Evolutionary conservation across 53 echinoderm and acorn worm species (phyloP).

Genomic region (Henricia sp.): DNA sequence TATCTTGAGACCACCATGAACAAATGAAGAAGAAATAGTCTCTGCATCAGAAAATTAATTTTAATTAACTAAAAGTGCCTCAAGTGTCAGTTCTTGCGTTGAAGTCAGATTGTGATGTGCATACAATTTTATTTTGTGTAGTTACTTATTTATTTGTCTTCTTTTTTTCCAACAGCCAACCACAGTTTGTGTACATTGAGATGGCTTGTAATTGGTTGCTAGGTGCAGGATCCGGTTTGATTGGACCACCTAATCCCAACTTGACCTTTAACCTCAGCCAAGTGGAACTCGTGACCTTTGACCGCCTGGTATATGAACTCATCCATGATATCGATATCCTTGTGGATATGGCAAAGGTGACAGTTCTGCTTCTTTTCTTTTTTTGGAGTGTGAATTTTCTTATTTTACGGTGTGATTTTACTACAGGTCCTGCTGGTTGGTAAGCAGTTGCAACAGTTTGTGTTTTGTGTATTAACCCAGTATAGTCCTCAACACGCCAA

Average conservation of each 20-base stretch:
- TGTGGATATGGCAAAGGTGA: slow-evolving; percentile 86
- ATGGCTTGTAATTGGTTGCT: slow-evolving; percentile 87
- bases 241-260: slow-evolving; percentile 72
- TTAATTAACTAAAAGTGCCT: too few relatives aligned
- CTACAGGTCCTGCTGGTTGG: too few relatives aligned
- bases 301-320: slow-evolving; percentile 76
- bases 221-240: slow-evolving; percentile 78
- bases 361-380: not conserved
- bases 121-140: not conserved
- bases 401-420: not conserved
- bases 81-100: too few relatives aligned
- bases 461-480: not conserved
- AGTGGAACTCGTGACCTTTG: slow-evolving; percentile 79
- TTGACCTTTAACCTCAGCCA: slow-evolving; percentile 72
- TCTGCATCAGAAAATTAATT: too few relatives aligned
- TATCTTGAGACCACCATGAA: too few relatives aligned
- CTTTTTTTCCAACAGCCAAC: not conserved
- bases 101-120: too few relatives aligned
- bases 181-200: slow-evolving; percentile 68
- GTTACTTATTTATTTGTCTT: not conserved
- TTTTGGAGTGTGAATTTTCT: not conserved
- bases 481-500: not conserved
- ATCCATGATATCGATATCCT: slow-evolving; percentile 82
- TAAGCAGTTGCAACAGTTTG: not conserved
- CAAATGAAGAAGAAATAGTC: too few relatives aligned